A percentile compares a stretch with the other conserved stretches of the same genome.
Conservation (phyloP, 2,113 vertebrate species). For the Nicator chloris region DNA sequence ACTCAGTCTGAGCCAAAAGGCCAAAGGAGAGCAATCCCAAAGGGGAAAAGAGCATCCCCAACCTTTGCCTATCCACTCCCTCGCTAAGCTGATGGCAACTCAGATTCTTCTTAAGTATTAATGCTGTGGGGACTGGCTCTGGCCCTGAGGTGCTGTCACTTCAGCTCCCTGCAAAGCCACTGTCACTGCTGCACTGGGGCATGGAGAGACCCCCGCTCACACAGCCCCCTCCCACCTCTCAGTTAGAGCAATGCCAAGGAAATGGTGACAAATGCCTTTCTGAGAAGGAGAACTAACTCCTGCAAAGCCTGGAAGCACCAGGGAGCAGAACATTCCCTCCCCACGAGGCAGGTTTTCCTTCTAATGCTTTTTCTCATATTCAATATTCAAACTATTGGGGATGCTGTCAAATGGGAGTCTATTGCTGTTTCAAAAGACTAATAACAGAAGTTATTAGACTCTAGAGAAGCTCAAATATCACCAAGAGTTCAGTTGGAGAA, state of each 20-base stretch:
- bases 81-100: neutral
- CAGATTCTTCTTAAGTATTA: neutral
- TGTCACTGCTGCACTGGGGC: accelerated
- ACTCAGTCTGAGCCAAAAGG: neutral
- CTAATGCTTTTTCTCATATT: neutral
- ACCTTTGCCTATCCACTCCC: neutral
- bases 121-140: neutral
- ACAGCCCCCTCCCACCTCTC: neutral
- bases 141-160: neutral
- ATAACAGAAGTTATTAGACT: neutral
- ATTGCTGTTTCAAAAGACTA: neutral
- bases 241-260: neutral
- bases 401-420: neutral
- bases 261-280: neutral
- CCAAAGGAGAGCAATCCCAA: neutral
- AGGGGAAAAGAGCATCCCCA: neutral
- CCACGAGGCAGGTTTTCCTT: neutral
- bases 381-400: neutral
- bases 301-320: neutral
- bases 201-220: neutral
- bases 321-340: neutral
- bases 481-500: neutral
- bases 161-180: neutral
- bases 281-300: neutral
- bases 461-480: neutral